Percentiles rank a stretch among this genome's conserved stretches.
phyloP scores from a whole-genome alignment of 1,140 invertebrate genomes.

The Drosophila bifasciata region DNA sequence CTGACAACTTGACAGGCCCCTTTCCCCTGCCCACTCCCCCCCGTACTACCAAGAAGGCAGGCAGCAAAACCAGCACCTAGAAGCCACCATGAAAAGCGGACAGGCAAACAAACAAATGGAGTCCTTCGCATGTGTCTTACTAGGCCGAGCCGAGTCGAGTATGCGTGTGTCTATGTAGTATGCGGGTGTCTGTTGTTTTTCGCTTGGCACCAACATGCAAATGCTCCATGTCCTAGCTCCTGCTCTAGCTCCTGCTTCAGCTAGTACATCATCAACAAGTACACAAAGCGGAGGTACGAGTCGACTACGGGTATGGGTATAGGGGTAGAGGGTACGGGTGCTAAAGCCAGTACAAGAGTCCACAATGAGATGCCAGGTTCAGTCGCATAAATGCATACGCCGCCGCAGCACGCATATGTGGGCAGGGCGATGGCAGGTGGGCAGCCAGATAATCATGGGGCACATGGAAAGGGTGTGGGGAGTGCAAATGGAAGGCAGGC shows the following conservation, averaged over 20 bases:
- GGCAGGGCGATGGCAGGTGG: slow-evolving; percentile 23
- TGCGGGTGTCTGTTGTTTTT: slow-evolving; percentile 28
- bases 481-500: slow-evolving; percentile 12
- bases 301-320: background rate
- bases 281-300: slow-evolving; percentile 21
- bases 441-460: slow-evolving; percentile 41
- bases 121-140: slow-evolving; percentile 39
- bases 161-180: background rate
- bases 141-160: background rate
- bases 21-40: background rate
- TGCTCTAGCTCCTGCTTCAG: slow-evolving; percentile 1
- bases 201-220: too few relatives aligned
- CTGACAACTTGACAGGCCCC: slow-evolving; percentile 68
- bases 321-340: background rate
- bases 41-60: slow-evolving; percentile 16
- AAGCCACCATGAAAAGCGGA: too few relatives aligned
- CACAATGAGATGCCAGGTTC: slow-evolving; percentile 65
- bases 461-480: slow-evolving; percentile 39
- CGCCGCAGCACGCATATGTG: slow-evolving; percentile 47
- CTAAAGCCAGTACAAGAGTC: slow-evolving; percentile 24
- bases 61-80: slow-evolving; percentile 14
- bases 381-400: slow-evolving; percentile 70
- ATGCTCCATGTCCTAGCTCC: background rate
- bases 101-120: slow-evolving; percentile 53
- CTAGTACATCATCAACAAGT: slow-evolving; percentile 57